phyloP scores from a whole-genome alignment of 2,797 vertebrate species.

The Poeciliopsis paucimaculata region DNA sequence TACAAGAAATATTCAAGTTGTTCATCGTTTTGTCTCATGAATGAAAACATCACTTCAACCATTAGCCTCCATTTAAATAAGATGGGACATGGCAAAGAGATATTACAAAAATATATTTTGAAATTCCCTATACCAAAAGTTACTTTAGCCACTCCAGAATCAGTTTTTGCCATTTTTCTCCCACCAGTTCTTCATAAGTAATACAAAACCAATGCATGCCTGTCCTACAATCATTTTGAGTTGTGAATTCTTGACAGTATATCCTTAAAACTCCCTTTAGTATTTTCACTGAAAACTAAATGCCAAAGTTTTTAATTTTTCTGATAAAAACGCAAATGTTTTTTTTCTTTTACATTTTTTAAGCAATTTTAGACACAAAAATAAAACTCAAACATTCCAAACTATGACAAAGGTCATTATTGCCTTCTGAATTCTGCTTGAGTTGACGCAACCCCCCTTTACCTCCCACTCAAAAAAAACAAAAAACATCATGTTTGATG shows the following conservation, averaged over 20 bases:
- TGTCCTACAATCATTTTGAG: neutral
- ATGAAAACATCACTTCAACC: neutral
- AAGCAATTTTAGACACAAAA: neutral
- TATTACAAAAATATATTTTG: neutral
- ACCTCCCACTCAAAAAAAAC: neutral
- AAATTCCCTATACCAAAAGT: neutral
- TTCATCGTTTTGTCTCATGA: neutral
- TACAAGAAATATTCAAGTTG: neutral
- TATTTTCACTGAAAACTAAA: neutral
- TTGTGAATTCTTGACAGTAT: neutral
- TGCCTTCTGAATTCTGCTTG: slow-evolving; percentile 7
- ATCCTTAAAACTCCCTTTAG: neutral
- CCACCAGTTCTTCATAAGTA: neutral
- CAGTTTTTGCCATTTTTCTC: neutral
- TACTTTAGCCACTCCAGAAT: neutral
- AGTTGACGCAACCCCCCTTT: neutral
- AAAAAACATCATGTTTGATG: slow-evolving; percentile 31
- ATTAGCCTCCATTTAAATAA: neutral
- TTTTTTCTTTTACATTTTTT: neutral
- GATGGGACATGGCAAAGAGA: neutral
- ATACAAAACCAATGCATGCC: neutral
- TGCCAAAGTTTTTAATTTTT: neutral
- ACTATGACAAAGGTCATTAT: slow-evolving; percentile 25
- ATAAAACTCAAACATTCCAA: neutral
- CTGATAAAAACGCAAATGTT: neutral